A percentile compares a stretch with the other conserved stretches of the same genome.
These are phyloP conservation scores for Cydia pomonella DNA, from an alignment of 1,140 invertebrate genomes.

Conservation along the genomic window DNA sequence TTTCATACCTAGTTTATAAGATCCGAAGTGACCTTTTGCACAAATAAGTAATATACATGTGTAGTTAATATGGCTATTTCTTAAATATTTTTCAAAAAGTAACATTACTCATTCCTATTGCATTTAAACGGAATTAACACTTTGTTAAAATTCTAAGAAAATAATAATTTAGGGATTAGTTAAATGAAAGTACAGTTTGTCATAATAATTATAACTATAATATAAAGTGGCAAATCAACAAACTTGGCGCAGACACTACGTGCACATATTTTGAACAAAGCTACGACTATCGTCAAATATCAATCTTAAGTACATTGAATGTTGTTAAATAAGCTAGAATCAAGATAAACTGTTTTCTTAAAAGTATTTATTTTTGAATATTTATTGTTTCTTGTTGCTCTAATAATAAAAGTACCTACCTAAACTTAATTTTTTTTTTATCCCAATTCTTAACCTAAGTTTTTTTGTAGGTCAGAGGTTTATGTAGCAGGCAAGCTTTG, in stretches of 20 bases:
- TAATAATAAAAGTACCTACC: background rate
- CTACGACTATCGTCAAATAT: background rate
- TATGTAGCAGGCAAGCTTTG: no score
- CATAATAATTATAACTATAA: background rate
- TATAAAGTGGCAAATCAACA: background rate
- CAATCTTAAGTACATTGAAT: background rate
- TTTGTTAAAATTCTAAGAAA: background rate
- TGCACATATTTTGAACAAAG: background rate
- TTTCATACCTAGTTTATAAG: conserved; percentile 14
- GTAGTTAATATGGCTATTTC: background rate
- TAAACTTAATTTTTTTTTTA: conserved; percentile 8
- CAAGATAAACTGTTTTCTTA: background rate
- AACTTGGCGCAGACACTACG: background rate
- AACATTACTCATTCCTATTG: background rate
- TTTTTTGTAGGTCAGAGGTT: background rate
- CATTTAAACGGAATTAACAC: background rate
- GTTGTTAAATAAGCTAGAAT: background rate
- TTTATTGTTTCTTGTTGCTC: conserved; percentile 25
- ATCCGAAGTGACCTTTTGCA: conserved; percentile 19
- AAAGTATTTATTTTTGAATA: conserved; percentile 20
- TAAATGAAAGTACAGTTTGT: background rate
- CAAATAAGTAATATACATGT: background rate
- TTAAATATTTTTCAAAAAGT: background rate
- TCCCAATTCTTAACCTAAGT: background rate
- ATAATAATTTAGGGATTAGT: background rate